Evolutionary conservation across 2,113 vertebrate species (phyloP).

Genomic region (Gadus macrocephalus): DNA sequence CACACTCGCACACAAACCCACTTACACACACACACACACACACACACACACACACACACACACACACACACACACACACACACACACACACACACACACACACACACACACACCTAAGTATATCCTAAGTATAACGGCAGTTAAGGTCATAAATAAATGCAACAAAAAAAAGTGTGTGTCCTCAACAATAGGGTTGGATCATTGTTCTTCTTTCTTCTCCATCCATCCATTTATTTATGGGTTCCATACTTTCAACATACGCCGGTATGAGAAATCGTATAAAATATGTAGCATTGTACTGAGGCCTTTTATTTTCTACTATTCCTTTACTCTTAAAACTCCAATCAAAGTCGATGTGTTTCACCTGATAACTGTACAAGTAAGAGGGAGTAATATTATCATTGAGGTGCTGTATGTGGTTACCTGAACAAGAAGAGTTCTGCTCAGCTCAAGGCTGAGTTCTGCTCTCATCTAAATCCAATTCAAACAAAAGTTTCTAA

Average conservation of each 20-base stretch:
- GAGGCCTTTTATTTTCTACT: constrained; percentile 66
- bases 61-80: too few species aligned
- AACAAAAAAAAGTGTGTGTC: too few species aligned
- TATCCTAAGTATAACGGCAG: too few species aligned
- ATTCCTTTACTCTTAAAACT: constrained; percentile 54
- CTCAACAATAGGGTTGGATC: not conserved
- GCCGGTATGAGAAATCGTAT: constrained; percentile 49
- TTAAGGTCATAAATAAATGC: too few species aligned
- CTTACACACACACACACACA: not conserved
- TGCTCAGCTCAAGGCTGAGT: too few species aligned
- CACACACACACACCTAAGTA: not conserved
- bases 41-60: too few species aligned
- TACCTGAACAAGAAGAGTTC: too few species aligned
- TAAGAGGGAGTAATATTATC: constrained; percentile 31
- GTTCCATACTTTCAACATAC: constrained; percentile 16
- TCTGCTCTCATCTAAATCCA: too few species aligned
- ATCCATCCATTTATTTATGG: constrained; percentile 20
- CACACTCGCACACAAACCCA: too few species aligned
- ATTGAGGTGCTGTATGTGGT: not conserved
- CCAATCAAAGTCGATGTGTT: constrained; percentile 64
- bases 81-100: too few species aligned
- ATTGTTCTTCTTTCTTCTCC: not conserved
- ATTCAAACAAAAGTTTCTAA: too few species aligned
- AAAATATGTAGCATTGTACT: constrained; percentile 52
- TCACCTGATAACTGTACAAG: constrained; percentile 40